These are phyloP conservation scores for Andrena marginata DNA, from an alignment of 2,888 invertebrate genomes.

Conservation along the genomic window DNA sequence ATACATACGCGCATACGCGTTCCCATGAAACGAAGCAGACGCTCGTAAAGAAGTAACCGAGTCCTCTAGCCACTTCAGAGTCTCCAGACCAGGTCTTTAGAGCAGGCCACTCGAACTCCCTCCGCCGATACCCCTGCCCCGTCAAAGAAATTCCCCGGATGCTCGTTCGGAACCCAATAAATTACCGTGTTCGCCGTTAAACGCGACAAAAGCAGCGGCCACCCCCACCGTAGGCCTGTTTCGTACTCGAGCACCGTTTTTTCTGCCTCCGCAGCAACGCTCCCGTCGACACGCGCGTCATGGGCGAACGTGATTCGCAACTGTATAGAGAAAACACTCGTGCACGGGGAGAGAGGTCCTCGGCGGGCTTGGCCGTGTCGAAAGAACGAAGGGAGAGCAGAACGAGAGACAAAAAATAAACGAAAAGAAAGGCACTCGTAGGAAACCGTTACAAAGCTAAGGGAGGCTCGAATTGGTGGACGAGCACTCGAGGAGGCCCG, in stretches of 20 bases:
- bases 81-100: background rate
- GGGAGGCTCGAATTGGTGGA: conserved; percentile 56
- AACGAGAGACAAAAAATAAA: conserved; percentile 15
- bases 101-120: background rate
- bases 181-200: conserved; percentile 11
- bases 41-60: conserved; percentile 9
- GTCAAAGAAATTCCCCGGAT: background rate
- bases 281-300: conserved; percentile 6
- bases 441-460: conserved; percentile 49
- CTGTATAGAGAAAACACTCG: conserved; percentile 54
- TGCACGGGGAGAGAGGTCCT: background rate
- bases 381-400: conserved; percentile 6
- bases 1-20: background rate
- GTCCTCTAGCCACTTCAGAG: conserved; percentile 3
- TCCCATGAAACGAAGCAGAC: conserved; percentile 1
- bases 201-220: conserved; percentile 16
- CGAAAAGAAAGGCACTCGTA: conserved; percentile 50
- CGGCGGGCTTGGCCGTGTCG: conserved; percentile 10
- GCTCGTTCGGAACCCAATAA: conserved; percentile 4
- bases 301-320: conserved; percentile 37
- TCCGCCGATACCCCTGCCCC: background rate
- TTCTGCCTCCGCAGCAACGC: conserved; percentile 19
- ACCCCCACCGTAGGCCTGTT: background rate
- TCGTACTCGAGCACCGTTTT: background rate
- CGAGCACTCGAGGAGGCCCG: conserved; percentile 54